Base-by-base conservation (phyloP, 2,113 vertebrate genomes). In the Dipodomys spectabilis region DNA sequence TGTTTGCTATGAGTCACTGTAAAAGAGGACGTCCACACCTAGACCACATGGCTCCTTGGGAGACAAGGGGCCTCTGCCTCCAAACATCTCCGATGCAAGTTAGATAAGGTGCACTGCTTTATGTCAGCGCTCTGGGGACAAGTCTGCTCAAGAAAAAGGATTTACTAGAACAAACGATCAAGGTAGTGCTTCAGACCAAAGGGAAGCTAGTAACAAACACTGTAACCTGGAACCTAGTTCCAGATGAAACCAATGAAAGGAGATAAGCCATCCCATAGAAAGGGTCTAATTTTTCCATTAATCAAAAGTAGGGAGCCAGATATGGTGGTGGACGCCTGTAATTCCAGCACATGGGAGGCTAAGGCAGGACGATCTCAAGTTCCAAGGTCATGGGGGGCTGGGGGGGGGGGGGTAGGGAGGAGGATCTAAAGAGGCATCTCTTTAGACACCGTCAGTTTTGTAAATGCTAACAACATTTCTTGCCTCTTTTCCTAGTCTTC, bases 391-490 rank as follows among this genome's bases (percentile, higher is more conserved):
- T 57, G 53, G 53, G 0, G 53, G 53, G 53, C 0, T 11, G 12
- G 53, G 53, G 1, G 39, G 65, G 35, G 22, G 32, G 16, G 27
- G 35, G 35, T 39, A 39, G 35, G 35, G 35, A 23, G 25, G 74
- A 68, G 87, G 3, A 80, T 22, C 60, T 65, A 89, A 71, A 82
- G 75, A 88, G n/a, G 57, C 0, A 32, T 2, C 13, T 85, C 35
- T 53, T 23, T 86, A 88, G 78, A 49, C 30, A 82, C 87, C 30
- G 80, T 65, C 64, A 74, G 16, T 81, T 94, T 91, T 69, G 12
- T 65, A 86, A 91, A 87, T 75, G 67, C 19, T 44, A 25, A 81
- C 60, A 71, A 57, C 60, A 65, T 68, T 89, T 86, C 32, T 89
- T 75, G 28, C 74, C 12, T 39, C 88, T 94, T 92, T 44, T 7